Percentiles rank a stretch among this genome's conserved stretches.
Evolutionary conservation across 2,888 invertebrate genomes (phyloP).

Genomic region (Bombylius major): DNA sequence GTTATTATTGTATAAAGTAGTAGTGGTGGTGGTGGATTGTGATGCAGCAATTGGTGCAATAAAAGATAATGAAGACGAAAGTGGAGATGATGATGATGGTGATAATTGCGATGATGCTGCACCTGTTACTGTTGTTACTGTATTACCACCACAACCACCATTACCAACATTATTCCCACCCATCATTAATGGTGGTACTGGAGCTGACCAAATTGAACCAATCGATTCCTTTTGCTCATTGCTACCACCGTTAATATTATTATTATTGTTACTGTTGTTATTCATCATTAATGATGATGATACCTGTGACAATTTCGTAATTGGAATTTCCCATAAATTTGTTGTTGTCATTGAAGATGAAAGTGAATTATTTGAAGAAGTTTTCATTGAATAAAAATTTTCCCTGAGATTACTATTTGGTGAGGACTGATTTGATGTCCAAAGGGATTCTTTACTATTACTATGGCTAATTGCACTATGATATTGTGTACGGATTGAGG

Average conservation of each 20-base stretch:
- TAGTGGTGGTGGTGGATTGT: not conserved
- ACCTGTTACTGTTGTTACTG: not conserved
- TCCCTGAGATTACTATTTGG: slow-evolving; percentile 28
- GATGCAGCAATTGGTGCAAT: no score
- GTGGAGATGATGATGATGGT: not conserved
- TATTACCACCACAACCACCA: not conserved
- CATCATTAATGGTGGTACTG: not conserved
- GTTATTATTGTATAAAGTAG: not conserved
- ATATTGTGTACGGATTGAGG: slow-evolving; percentile 16
- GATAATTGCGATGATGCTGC: slow-evolving; percentile 5
- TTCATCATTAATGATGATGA: not conserved
- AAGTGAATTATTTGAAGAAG: slow-evolving; percentile 16
- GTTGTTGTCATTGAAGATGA: slow-evolving; percentile 7
- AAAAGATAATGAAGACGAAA: not conserved
- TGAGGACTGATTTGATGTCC: slow-evolving; percentile 31
- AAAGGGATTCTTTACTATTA: slow-evolving; percentile 35
- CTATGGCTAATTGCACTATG: slow-evolving; percentile 24
- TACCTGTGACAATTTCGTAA: slow-evolving; percentile 17
- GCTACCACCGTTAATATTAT: not conserved
- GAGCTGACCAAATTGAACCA: slow-evolving; percentile 16
- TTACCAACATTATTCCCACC: not conserved
- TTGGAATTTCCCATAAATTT: slow-evolving; percentile 18
- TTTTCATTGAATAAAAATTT: slow-evolving; percentile 20
- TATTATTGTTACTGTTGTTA: not conserved
- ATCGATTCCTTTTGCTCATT: slow-evolving; percentile 9